Evolutionary conservation across 2,888 invertebrate genomes (phyloP), one percentile per base, ranked within the genome.

Genomic region (Platycheirus albimanus): DNA sequence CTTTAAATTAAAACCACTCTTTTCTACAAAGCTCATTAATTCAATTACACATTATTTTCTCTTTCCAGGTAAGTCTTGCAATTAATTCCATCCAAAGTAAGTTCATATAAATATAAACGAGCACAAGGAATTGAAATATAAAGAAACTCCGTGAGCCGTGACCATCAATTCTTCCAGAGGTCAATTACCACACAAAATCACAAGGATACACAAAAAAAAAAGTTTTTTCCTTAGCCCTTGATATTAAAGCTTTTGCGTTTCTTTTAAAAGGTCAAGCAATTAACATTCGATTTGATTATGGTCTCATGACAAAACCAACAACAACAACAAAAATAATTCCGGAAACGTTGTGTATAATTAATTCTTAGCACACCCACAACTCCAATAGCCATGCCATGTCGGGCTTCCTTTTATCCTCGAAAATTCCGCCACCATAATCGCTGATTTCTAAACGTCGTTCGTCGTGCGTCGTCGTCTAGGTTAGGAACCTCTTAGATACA

Each of bases 1-100:
- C 5, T 24, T 24, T 24, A 24, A 24, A 5, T 4, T 36, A 36
- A 54, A 11, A n/a, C n/a, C 1, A 2, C n/a, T 15, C 6, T 6
- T 36, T n/a, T 54, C 33, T 54, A n/a, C 19, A 3, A 15, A 56
- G 10, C 1, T 24, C 5, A 41, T 24, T 41, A 41, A 15, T 41
- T 58, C 41, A 28, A 11, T 41, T 24, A 58, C 56, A 41, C 24
- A 17, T 30, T 30, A 10, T 30, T 43, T 20, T 66, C 1, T 74
- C 54, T 38, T 80, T 80, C 7, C 45, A 80, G 80, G 80, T 80
- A 80, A 75, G 80, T 80, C 36, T 11, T 15, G 24, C 8, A 20
- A n/a, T n/a, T 36, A 13, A 15, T n/a, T 51, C n/a, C 13, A 13
- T 33, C 38, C n/a, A 45, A 11, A 58, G 74, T 69, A 58, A 75